phyloP scores from a whole-genome alignment of 2,113 vertebrate genomes.

The Eonycteris spelaea region DNA sequence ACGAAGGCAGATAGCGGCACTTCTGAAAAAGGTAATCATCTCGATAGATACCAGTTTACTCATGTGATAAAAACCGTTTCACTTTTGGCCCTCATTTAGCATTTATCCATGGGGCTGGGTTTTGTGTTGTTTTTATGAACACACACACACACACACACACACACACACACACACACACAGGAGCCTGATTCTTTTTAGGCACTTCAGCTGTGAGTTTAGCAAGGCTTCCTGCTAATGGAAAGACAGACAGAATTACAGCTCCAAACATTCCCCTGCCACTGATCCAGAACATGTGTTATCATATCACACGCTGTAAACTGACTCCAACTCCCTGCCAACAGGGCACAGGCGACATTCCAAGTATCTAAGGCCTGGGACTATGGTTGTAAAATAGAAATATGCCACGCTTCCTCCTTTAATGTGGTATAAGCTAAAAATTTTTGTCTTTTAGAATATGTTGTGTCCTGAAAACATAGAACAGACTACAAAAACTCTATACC shows the following conservation, averaged over 20 bases:
- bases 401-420: not conserved
- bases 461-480: not conserved
- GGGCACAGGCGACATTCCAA: not conserved
- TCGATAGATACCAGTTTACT: not conserved
- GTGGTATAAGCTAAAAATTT: not conserved
- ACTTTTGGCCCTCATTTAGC: slow-evolving; percentile 63
- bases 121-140: slow-evolving; percentile 2
- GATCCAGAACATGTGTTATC: not conserved
- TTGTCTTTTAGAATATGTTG: not conserved
- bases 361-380: not conserved
- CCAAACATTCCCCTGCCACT: slow-evolving; percentile 11
- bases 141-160: not conserved
- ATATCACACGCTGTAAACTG: slow-evolving; percentile 18
- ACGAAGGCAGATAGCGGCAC: not conserved
- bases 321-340: not conserved
- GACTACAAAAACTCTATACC: not conserved
- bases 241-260: slow-evolving; percentile 67
- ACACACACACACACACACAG: not conserved
- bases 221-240: slow-evolving; percentile 47
- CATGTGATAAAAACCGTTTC: slow-evolving; percentile 23
- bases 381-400: not conserved
- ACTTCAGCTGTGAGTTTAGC: slow-evolving; percentile 21
- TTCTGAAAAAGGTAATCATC: slow-evolving; percentile 6
- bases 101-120: slow-evolving; percentile 25
- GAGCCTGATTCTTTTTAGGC: slow-evolving; percentile 9